Base-by-base conservation (phyloP, 2,797 vertebrate species). In the Pogoniulus pusillus region DNA sequence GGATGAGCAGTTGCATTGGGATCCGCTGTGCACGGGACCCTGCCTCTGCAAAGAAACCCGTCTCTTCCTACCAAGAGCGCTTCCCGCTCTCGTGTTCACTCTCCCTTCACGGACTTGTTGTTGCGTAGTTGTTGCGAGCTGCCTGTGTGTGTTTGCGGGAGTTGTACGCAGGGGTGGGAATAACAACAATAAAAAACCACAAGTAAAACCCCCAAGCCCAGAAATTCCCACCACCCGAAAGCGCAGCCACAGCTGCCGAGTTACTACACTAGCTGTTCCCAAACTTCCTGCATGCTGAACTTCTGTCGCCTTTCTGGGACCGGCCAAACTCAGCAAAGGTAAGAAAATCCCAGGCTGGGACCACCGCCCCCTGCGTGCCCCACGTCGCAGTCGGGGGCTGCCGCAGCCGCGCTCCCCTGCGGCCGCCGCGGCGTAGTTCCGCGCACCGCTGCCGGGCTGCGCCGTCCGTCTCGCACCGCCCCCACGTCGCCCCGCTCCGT, bases 1-100 rank as follows among this genome's bases (percentile, higher is more conserved):
- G 92, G 92, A 94, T 65, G 68, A 97, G 84, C 75, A 95, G 96
- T 92, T 83, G 97, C 97, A 98, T 98, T 91, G 96, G 97, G 96
- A 93, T 84, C 82, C 23, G 84, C 77, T 62, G 87, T 10, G 75
- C 55, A 60, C 5, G 82, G 91, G 68, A 84, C 94, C 45, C 55
- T 7, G 78, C 13, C 54, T 39, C 80, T 72, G 82, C 70, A 35
- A 91, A 94, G 75, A 93, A 95, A 82, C 20, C 51, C 43, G 39
- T 72, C 54, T 59, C 69, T 77, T 47, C 60, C 85, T 76, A 23
- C 68, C 65, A 7, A 73, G 74, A 53, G 41, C 24, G 72, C 64
- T 85, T 66, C 92, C 73, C 82, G 76, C 74, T 20, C 59, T 6
- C 64, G 7, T 7, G 35, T 17, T 62, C 64, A 59, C 77, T 45